A percentile compares a stretch with the other conserved stretches of the same genome.
These are phyloP conservation scores for Sesia bembeciformis DNA, from an alignment of 2,888 invertebrate species.

Conservation along the genomic window DNA sequence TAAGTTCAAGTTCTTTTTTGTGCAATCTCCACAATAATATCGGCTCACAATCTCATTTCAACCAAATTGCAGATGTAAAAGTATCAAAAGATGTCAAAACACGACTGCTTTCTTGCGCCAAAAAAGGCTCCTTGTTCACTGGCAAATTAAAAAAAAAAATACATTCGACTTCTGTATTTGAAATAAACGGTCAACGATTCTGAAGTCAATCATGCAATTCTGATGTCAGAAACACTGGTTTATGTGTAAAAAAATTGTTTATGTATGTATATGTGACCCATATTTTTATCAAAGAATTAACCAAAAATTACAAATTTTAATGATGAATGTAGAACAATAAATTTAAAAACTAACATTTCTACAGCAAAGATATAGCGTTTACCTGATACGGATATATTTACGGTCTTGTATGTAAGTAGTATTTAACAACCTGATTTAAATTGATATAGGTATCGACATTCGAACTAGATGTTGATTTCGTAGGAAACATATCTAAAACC, in stretches of 20 bases:
- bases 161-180: constrained; percentile 10
- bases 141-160: constrained; percentile 35
- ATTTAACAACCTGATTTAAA: not conserved
- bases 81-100: constrained; percentile 47
- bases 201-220: constrained; percentile 24
- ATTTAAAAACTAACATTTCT: no score
- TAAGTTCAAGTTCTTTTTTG: constrained; percentile 30
- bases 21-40: constrained; percentile 31
- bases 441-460: not conserved
- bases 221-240: no score
- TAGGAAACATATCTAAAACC: constrained; percentile 12
- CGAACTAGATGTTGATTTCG: constrained; percentile 7
- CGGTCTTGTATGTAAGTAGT: no score
- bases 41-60: constrained; percentile 23
- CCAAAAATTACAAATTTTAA: no score
- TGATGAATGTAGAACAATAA: no score
- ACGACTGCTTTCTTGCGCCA: constrained; percentile 24
- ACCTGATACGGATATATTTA: no score
- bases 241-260: no score
- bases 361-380: no score
- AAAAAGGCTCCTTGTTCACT: constrained; percentile 39
- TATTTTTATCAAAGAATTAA: no score
- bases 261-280: no score
- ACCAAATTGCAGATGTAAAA: constrained; percentile 43
- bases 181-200: constrained; percentile 17